A percentile compares a stretch with the other conserved stretches of the same genome.
phyloP scores from a whole-genome alignment of 53 echinoderm and acorn worm species.

The Hippasteria phrygiana region DNA sequence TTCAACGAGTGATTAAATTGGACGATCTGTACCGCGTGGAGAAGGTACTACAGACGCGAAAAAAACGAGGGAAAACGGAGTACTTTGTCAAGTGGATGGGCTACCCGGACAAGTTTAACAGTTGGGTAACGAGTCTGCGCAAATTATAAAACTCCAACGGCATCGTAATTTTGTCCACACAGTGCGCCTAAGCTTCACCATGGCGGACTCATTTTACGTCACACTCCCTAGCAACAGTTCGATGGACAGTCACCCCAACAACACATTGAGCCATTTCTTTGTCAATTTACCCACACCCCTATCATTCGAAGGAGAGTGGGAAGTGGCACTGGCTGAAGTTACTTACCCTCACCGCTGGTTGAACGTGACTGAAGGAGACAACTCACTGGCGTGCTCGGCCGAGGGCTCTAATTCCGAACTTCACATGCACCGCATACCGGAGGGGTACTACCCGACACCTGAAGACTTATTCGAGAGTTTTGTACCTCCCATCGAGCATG shows the following conservation, averaged over 20 bases:
- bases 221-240: conserved; percentile 85
- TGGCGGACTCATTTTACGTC: conserved; percentile 81
- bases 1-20: conserved; percentile 59
- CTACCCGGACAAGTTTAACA: conserved; percentile 67
- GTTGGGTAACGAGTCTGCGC: conserved; percentile 57
- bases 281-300: conserved; percentile 64
- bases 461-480: not conserved
- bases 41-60: conserved; percentile 53
- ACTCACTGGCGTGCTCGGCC: not conserved
- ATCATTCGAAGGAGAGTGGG: conserved; percentile 55
- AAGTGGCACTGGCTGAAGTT: conserved; percentile 63
- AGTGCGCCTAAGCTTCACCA: not conserved
- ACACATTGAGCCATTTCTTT: conserved; percentile 63
- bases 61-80: conserved; percentile 58
- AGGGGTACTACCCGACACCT: conserved; percentile 45
- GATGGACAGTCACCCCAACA: conserved; percentile 58
- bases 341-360: conserved; percentile 57
- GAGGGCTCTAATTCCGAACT: not conserved
- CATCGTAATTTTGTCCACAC: not conserved
- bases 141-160: conserved; percentile 18
- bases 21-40: conserved; percentile 56
- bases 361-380: conserved; percentile 41
- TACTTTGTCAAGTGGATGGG: conserved; percentile 73
- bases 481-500: conserved; percentile 2
- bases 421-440: conserved; percentile 12